phyloP scores from a whole-genome alignment of 2,113 vertebrate genomes.

The Cavia porcellus region DNA sequence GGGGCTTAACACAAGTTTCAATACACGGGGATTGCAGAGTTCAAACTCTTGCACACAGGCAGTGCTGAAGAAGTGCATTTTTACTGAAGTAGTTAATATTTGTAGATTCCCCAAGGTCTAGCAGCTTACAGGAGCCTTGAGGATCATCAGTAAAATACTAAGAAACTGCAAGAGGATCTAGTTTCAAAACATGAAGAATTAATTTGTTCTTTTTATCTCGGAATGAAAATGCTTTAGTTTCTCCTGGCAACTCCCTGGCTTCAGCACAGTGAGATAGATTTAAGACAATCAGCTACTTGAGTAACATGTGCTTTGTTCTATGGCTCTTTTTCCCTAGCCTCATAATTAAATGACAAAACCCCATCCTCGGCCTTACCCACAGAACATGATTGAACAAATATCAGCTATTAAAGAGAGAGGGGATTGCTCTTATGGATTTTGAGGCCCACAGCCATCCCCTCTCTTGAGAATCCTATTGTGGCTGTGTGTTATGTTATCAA shows the following conservation, averaged over 20 bases:
- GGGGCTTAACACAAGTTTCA: background rate
- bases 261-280: constrained; percentile 72
- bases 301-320: constrained; percentile 79
- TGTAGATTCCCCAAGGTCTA: background rate
- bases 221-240: constrained; percentile 47
- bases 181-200: constrained; percentile 43
- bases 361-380: constrained; percentile 78
- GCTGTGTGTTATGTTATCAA: background rate
- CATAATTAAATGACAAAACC: constrained; percentile 87
- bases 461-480: constrained; percentile 74
- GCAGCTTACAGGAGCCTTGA: background rate
- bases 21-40: background rate
- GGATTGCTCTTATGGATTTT: constrained; percentile 76
- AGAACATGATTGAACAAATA: constrained; percentile 80
- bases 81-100: background rate
- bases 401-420: constrained; percentile 77
- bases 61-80: background rate
- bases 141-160: background rate
- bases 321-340: constrained; percentile 65
- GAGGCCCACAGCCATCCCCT: constrained; percentile 75
- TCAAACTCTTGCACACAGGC: background rate
- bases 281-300: constrained; percentile 75
- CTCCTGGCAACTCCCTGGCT: constrained; percentile 8
- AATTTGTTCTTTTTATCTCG: background rate
- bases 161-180: background rate